These are phyloP conservation scores for Drosophila cardini DNA, from an alignment of 1,140 invertebrate genomes.

Conservation along the genomic window DNA sequence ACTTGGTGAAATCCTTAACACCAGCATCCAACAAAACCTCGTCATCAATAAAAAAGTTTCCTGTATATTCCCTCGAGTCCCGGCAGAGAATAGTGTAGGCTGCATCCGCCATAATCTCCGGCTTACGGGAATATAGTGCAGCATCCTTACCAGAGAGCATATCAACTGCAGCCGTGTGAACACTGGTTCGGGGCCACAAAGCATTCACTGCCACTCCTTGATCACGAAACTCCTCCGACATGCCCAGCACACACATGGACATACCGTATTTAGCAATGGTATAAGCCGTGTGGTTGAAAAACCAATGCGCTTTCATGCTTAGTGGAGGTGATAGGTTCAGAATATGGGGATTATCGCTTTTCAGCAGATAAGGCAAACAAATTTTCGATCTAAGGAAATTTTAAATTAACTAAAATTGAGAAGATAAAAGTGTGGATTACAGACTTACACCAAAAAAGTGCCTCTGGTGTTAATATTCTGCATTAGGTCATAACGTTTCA, in stretches of 20 bases:
- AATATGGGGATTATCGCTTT: conserved; percentile 96
- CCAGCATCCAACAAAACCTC: conserved; percentile 92
- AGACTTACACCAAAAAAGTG: conserved; percentile 95
- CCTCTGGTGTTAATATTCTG: conserved; percentile 96
- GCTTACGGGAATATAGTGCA: conserved; percentile 89
- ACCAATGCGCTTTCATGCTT: conserved; percentile 96
- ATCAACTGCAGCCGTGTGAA: conserved; percentile 98
- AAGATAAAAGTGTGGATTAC: not conserved
- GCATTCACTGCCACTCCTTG: conserved; percentile 97
- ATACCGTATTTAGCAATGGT: conserved; percentile 99
- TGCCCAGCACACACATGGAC: conserved; percentile 99
- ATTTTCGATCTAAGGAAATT: conserved; percentile 96
- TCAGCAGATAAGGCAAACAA: conserved; percentile 95
- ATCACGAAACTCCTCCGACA: conserved; percentile 95
- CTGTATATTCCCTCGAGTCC: conserved; percentile 91
- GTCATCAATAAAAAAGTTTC: conserved; percentile 98
- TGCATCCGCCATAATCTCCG: conserved; percentile 97
- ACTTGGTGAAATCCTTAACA: conserved; percentile 93
- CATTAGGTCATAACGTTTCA: conserved; percentile 99
- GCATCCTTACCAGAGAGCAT: conserved; percentile 98
- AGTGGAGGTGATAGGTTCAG: conserved; percentile 98
- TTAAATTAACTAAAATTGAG: conserved; percentile 52
- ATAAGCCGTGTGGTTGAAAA: conserved; percentile 96
- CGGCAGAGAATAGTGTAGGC: conserved; percentile 94
- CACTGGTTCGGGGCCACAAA: conserved; percentile 97